Base-by-base conservation (phyloP, 2,888 invertebrate genomes). In the Cheiracanthium punctorium region DNA sequence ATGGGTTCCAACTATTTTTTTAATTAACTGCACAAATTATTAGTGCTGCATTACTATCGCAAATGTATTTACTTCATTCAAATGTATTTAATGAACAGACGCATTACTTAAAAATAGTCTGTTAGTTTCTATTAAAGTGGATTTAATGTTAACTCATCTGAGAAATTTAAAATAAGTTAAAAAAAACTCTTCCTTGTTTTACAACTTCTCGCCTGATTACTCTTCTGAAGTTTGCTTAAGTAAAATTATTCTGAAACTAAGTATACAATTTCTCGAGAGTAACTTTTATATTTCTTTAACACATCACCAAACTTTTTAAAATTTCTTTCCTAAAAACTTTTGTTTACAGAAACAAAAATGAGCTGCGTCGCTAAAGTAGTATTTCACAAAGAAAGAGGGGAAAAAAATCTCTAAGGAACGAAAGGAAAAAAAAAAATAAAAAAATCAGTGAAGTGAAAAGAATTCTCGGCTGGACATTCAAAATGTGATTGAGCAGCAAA, bases 391-490 rank as follows among this genome's bases (percentile, higher is more conserved):
- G 12, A 37, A n/a, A n/a, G n/a, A 37, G 7, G 5, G 37, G 5
- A 37, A 37, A 48, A 48, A 48, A 12, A 48, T 48, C 48, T 48
- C 17, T 48, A 2, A 17, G 48, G 12, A 37, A 37, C 37, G n/a
- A n/a, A 2, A 17, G 48, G 37, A 10, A 37, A 37, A 37, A 37
- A 37, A 24, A 58, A 48, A 48, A 17, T 12, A 10, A 48, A 17
- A 58, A 58, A 4, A 24, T 20, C 1, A 20, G 7, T 41, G 20
- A 32, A 32, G n/a, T 41, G 20, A 32, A 32, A 48, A 33, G 30
- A 65, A 74, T 20, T 33, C 41, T 41, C 20, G 33, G 43, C 77
- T 82, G 82, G 72, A 82, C 82, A 82, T 73, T 82, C 82, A 82
- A 82, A 82, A 77, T 33, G 76, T 72, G 67, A 82, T 82, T 48